phyloP scores from a whole-genome alignment of 30 jellyfish, hydroid and myxozoan genomes.

The Aurelia sp. region DNA sequence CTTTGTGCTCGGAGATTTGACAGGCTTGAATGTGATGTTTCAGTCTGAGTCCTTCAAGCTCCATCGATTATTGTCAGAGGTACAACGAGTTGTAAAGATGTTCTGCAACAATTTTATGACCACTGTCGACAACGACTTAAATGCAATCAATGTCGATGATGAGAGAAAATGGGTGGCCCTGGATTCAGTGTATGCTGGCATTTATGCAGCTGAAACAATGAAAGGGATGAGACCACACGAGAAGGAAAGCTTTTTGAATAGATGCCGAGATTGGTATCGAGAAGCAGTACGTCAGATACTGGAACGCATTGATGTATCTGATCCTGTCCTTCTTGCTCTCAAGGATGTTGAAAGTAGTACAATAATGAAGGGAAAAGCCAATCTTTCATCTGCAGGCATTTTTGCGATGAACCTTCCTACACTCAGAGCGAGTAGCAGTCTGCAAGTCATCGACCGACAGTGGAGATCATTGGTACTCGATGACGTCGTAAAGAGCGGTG shows the following conservation, averaged over 20 bases:
- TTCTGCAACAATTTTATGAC: conserved; percentile 14
- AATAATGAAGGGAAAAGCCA: neutral
- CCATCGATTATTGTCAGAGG: conserved; percentile 29
- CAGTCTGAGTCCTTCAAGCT: conserved; percentile 45
- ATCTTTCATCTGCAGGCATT: neutral
- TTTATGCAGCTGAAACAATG: conserved; percentile 2
- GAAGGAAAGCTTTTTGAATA: conserved; percentile 32
- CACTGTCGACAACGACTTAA: neutral
- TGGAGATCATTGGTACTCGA: conserved; percentile 59
- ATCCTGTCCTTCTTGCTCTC: neutral
- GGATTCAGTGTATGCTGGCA: conserved; percentile 42
- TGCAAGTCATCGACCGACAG: conserved; percentile 56
- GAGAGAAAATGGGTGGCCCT: conserved; percentile 47
- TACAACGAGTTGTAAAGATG: conserved; percentile 38
- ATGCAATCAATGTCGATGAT: conserved; percentile 47
- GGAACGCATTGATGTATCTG: neutral
- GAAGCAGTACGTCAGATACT: neutral
- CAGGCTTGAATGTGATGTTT: conserved; percentile 40
- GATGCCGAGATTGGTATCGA: conserved; percentile 37
- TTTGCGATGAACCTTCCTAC: conserved; percentile 20
- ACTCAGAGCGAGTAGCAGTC: neutral
- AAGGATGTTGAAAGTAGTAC: neutral
- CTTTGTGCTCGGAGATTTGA: conserved; percentile 37
- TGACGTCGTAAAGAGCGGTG: conserved; percentile 17
- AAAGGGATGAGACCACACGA: conserved; percentile 43